Percentiles rank a stretch among this genome's conserved stretches.
Evolutionary conservation across 2,888 invertebrate species (phyloP).

Genomic region (Drosophila kuntzei): DNA sequence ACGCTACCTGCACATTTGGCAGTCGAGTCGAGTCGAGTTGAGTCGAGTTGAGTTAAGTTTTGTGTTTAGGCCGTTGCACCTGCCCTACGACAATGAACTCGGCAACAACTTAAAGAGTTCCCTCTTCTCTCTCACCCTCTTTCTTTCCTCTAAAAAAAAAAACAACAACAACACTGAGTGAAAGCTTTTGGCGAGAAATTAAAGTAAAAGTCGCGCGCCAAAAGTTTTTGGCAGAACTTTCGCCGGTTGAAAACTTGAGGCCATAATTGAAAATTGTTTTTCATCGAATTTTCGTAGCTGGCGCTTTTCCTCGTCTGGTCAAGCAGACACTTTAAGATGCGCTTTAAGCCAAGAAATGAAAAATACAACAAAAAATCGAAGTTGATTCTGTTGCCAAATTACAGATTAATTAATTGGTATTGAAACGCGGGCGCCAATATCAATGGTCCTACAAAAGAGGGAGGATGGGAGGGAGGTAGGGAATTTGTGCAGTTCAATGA

Average conservation of each 20-base stretch:
- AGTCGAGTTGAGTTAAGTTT: constrained; percentile 16
- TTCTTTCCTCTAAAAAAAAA: constrained; percentile 10
- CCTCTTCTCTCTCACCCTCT: not conserved
- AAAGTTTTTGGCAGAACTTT: constrained; percentile 70
- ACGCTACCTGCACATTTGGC: constrained; percentile 38
- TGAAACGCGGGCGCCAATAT: constrained; percentile 55
- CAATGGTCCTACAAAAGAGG: constrained; percentile 23
- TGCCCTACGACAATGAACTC: constrained; percentile 71
- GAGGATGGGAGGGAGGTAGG: not conserved
- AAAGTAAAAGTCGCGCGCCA: constrained; percentile 77
- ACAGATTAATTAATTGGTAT: constrained; percentile 81
- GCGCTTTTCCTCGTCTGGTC: constrained; percentile 19
- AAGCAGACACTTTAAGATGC: constrained; percentile 16
- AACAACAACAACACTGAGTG: constrained; percentile 19
- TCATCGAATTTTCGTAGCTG: constrained; percentile 42
- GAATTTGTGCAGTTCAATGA: constrained; percentile 53
- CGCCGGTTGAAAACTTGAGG: constrained; percentile 74
- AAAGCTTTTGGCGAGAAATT: constrained; percentile 57
- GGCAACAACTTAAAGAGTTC: constrained; percentile 51
- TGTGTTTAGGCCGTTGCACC: constrained; percentile 69
- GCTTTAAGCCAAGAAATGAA: constrained; percentile 19
- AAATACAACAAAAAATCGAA: not conserved
- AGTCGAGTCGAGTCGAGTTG: constrained; percentile 8
- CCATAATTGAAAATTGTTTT: constrained; percentile 79
- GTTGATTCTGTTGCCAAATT: constrained; percentile 18